phyloP scores from a whole-genome alignment of 2,888 invertebrate genomes.

The Ommatoiulus sabulosus region DNA sequence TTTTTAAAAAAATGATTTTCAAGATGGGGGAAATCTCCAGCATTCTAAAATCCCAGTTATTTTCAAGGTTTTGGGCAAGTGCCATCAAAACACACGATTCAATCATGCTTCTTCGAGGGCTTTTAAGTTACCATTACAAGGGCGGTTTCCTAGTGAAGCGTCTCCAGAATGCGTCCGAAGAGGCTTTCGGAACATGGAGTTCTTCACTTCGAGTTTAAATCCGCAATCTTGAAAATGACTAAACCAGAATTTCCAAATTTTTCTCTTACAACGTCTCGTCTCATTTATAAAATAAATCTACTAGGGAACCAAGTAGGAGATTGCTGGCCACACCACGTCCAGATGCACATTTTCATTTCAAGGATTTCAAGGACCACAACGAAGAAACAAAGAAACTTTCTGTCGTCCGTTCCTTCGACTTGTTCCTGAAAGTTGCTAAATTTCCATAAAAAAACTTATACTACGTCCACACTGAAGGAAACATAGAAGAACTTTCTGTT shows the following conservation, averaged over 20 bases:
- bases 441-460: no score
- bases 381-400: no score
- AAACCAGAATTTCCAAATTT: neutral
- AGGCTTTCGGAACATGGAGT: neutral
- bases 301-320: no score
- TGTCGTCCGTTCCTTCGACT: no score
- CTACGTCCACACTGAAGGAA: no score
- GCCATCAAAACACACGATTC: neutral
- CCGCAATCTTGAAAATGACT: neutral
- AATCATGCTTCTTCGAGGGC: neutral
- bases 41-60: neutral
- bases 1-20: neutral
- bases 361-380: no score
- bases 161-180: neutral
- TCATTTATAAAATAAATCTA: no score
- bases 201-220: neutral
- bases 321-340: no score
- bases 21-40: neutral
- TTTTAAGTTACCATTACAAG: neutral
- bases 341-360: no score
- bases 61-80: neutral
- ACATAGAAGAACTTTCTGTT: no score
- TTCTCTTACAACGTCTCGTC: no score
- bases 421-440: no score
- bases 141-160: neutral